Conservation (phyloP, 2,113 vertebrate genomes). For the Tiliqua scincoides region DNA sequence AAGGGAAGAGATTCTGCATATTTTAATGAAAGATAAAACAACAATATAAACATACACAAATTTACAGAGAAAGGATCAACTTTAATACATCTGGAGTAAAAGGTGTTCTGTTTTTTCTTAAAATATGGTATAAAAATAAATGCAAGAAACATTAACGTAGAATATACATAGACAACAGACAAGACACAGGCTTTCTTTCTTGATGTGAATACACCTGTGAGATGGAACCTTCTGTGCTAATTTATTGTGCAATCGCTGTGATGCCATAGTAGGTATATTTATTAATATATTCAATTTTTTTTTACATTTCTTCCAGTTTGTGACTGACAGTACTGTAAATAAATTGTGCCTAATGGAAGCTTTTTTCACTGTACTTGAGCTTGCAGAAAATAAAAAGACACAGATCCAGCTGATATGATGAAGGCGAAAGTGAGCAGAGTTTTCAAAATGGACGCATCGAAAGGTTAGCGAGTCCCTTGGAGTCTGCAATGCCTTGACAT, state of each 20-base stretch:
- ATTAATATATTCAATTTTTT: conserved; percentile 76
- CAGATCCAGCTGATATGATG: conserved; percentile 77
- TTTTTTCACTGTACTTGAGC: conserved; percentile 81
- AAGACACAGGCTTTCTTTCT: conserved; percentile 78
- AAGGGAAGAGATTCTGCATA: conserved; percentile 79
- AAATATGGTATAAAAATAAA: conserved; percentile 99
- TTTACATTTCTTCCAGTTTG: conserved; percentile 83
- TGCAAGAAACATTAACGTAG: conserved; percentile 89
- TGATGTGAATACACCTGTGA: conserved; percentile 84
- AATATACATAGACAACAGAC: conserved; percentile 86
- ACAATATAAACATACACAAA: conserved; percentile 86
- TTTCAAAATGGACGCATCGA: conserved; percentile 78
- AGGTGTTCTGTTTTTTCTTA: conserved; percentile 84
- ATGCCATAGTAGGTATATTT: conserved; percentile 81
- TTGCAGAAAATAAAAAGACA: conserved; percentile 80
- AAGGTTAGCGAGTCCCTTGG: conserved; percentile 76
- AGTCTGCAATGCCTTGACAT: conserved; percentile 80
- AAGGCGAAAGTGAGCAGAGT: conserved; percentile 81
- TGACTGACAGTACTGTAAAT: conserved; percentile 78
- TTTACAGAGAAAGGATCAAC: conserved; percentile 90
- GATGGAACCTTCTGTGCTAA: conserved; percentile 87
- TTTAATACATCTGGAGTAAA: conserved; percentile 95
- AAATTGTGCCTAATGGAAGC: conserved; percentile 78
- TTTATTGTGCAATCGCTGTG: conserved; percentile 88
- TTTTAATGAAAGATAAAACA: conserved; percentile 87